Percentiles rank a stretch among this genome's conserved stretches.
phyloP scores from a whole-genome alignment of 2,888 invertebrate species.

The Panzeria rudis region DNA sequence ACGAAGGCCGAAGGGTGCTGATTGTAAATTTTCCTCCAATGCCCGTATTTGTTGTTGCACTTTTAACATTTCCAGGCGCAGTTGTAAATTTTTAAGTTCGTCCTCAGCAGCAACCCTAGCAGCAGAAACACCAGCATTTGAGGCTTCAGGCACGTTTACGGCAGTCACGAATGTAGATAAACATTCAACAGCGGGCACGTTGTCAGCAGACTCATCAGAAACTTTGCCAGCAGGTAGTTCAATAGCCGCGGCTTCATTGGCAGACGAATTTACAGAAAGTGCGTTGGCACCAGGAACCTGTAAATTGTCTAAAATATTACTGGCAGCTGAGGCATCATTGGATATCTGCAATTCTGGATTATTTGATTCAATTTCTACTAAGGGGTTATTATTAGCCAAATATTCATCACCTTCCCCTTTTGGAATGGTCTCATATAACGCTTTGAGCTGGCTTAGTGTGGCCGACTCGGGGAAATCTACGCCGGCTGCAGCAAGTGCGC shows the following conservation, averaged over 20 bases:
- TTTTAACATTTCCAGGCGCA: constrained; percentile 27
- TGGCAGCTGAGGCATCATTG: constrained; percentile 20
- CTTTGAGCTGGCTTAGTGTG: constrained; percentile 27
- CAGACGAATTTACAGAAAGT: constrained; percentile 19
- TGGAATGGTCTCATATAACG: constrained; percentile 14
- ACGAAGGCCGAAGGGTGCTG: constrained; percentile 19
- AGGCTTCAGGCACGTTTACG: constrained; percentile 18
- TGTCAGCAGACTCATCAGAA: constrained; percentile 3
- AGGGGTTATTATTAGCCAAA: not conserved
- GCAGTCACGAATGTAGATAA: constrained; percentile 7
- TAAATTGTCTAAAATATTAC: constrained; percentile 5
- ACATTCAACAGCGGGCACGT: constrained; percentile 6
- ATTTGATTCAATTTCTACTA: constrained; percentile 1
- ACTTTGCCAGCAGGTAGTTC: constrained; percentile 5
- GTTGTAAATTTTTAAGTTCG: constrained; percentile 24
- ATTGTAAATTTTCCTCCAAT: constrained; percentile 34
- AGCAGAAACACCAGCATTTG: constrained; percentile 13
- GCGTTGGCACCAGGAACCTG: constrained; percentile 27
- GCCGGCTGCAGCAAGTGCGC: constrained; percentile 35
- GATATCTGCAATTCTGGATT: constrained; percentile 2
- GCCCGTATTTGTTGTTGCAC: constrained; percentile 37
- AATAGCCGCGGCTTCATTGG: constrained; percentile 37
- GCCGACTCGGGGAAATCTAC: constrained; percentile 27
- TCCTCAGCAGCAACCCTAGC: constrained; percentile 13
- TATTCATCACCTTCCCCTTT: constrained; percentile 16